Percentiles rank a stretch among this genome's conserved stretches.
phyloP scores from a whole-genome alignment of 1,140 invertebrate genomes.

The Microplitis demolitor region DNA sequence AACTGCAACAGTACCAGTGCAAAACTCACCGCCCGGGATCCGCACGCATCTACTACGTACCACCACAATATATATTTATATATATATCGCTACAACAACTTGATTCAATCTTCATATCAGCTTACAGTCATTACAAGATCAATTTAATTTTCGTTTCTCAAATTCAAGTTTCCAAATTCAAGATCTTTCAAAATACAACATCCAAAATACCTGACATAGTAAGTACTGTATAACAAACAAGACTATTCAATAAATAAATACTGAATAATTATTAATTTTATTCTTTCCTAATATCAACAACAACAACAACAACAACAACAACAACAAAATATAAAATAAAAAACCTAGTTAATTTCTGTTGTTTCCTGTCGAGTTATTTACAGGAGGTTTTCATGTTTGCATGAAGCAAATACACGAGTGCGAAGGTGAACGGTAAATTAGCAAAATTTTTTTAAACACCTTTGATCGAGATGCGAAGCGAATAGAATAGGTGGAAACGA shows the following conservation, averaged over 20 bases:
- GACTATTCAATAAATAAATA: not conserved
- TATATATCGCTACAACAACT: not conserved
- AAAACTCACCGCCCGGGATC: conserved; percentile 17
- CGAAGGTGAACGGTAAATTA: conserved; percentile 17
- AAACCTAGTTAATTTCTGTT: not conserved
- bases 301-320: too few species aligned
- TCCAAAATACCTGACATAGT: not conserved
- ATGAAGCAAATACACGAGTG: not conserved
- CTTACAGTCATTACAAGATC: conserved; percentile 3
- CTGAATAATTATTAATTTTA: not conserved
- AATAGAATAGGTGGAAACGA: conserved; percentile 24
- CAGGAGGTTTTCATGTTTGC: conserved; percentile 10
- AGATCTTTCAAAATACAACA: not conserved
- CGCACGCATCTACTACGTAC: conserved; percentile 22
- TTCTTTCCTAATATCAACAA: not conserved
- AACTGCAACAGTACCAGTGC: conserved; percentile 19
- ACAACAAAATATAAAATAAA: not conserved
- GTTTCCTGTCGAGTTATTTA: not conserved
- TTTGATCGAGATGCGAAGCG: not conserved
- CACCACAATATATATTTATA: not conserved
- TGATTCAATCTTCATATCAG: conserved; percentile 1
- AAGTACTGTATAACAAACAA: not conserved
- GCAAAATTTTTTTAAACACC: conserved; percentile 9
- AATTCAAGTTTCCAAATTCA: not conserved
- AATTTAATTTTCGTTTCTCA: conserved; percentile 12